phyloP scores from a whole-genome alignment of 2,888 invertebrate species.

The Thysanoteuthis rhombus region DNA sequence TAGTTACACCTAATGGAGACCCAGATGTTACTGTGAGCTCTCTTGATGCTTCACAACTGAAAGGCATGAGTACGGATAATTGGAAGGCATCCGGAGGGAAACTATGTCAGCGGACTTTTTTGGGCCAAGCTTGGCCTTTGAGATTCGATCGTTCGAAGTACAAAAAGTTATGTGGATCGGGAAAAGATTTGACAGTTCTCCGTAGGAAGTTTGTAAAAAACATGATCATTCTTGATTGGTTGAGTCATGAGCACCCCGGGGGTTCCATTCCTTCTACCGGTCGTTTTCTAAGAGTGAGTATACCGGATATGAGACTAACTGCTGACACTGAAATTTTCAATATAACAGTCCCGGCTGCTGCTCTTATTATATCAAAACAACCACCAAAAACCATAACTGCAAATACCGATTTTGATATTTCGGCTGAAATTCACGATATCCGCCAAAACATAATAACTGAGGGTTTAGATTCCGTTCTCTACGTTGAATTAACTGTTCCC shows the following conservation, averaged over 20 bases:
- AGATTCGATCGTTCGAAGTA: conserved; percentile 28
- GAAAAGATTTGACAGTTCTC: not conserved
- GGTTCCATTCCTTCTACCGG: conserved; percentile 32
- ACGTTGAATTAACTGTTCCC: conserved; percentile 41
- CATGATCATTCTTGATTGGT: conserved; percentile 29
- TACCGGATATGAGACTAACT: conserved; percentile 29
- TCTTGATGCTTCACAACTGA: too few relatives aligned
- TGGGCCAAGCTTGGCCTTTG: conserved; percentile 27
- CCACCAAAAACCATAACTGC: conserved; percentile 32
- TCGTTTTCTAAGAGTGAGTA: conserved; percentile 35
- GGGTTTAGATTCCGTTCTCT: conserved; percentile 44
- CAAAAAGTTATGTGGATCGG: conserved; percentile 32
- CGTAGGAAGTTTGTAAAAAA: not conserved
- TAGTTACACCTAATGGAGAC: not conserved
- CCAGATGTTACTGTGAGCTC: not conserved
- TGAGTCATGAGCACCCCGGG: conserved; percentile 34
- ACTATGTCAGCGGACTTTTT: conserved; percentile 33
- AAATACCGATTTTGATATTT: conserved; percentile 34
- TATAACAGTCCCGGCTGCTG: conserved; percentile 38
- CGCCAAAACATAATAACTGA: conserved; percentile 30
- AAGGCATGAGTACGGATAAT: not conserved
- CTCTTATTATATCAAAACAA: conserved; percentile 13
- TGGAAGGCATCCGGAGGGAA: conserved; percentile 33
- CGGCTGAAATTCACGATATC: conserved; percentile 36
- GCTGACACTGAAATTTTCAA: conserved; percentile 37